These are phyloP conservation scores for Carlito syrichta DNA, from an alignment of 2,113 vertebrate genomes.

Conservation along the genomic window DNA sequence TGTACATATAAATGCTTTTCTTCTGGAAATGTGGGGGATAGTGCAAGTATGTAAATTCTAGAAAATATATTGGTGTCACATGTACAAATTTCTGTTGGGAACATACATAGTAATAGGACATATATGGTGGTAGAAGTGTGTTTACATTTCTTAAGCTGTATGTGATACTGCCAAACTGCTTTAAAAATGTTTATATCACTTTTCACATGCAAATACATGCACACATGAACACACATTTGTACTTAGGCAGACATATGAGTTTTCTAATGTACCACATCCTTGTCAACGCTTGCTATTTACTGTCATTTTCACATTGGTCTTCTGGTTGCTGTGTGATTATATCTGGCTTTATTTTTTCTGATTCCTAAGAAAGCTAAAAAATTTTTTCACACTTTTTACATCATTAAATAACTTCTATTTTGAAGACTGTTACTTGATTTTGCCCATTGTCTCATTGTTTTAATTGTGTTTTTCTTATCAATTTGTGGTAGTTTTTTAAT, in stretches of 20 bases:
- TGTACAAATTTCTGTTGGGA: not conserved
- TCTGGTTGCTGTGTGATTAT: not conserved
- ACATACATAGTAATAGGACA: too few relatives aligned
- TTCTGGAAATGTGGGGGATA: not conserved
- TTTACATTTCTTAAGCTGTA: not conserved
- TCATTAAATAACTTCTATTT: not conserved
- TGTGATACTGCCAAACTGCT: not conserved
- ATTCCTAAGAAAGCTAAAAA: not conserved
- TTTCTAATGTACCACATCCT: not conserved
- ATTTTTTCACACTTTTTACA: not conserved
- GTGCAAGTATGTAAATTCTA: not conserved
- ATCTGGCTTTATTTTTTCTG: not conserved
- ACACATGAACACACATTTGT: too few relatives aligned
- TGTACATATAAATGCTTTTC: not conserved
- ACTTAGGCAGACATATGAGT: too few relatives aligned
- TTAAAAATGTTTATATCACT: not conserved
- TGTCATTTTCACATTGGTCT: not conserved
- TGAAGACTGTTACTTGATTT: not conserved
- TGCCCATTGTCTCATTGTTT: not conserved
- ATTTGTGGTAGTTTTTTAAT: not conserved
- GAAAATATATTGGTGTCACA: not conserved
- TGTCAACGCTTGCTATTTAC: not conserved
- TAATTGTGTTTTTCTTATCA: not conserved
- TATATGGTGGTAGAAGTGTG: not conserved
- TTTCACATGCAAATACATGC: too few relatives aligned